Base-by-base conservation (phyloP, 2,888 invertebrate genomes). In the Eretmocerus hayati region DNA sequence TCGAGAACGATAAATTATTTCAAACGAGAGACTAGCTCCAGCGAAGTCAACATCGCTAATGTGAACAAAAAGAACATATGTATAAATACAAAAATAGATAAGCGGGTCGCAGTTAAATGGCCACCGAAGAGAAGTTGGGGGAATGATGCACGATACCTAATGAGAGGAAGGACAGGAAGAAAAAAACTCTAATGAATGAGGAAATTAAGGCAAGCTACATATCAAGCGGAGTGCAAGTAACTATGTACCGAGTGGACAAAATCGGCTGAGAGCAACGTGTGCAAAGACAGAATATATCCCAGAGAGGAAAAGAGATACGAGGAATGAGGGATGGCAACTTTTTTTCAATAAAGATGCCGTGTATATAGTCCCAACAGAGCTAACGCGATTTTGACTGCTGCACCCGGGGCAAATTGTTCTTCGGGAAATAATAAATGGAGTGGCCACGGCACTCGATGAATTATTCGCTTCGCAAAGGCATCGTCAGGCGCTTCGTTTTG, bases 391-490 rank as follows among this genome's bases (percentile, higher is more conserved):
- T 36, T 46, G 36, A 50, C 46, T 46, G 39, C 42, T 26, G 16
- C 21, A 2, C n/a, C 22, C 20, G 37, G n/a, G n/a, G 42, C 42
- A 50, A 50, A 50, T 50, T 42, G 42, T 50, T 32, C 39, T 42
- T 50, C 42, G 39, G n/a, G 30, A 42, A 50, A 42, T 50, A 46
- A 50, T 46, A 42, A 50, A 50, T 46, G 50, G 42, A 36, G 23
- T 33, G 13, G 32, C 15, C 45, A 19, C 19, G 20, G 19, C 35
- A 18, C 46, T 42, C 31, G 40, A 21, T 5, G 32, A 49, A 44
- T 32, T 30, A 44, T 33, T 43, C 40, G 32, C 33, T 22, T 38
- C 32, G 35, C 3, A 15, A 13, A 33, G 6, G 8, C 26, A 11
- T 6, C 11, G 8, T 26, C 26, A 26, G 26, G 26, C 8, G 11